Evolutionary conservation across 2,888 invertebrate genomes (phyloP).

Genomic region (Pachycephus smyrnensis): DNA sequence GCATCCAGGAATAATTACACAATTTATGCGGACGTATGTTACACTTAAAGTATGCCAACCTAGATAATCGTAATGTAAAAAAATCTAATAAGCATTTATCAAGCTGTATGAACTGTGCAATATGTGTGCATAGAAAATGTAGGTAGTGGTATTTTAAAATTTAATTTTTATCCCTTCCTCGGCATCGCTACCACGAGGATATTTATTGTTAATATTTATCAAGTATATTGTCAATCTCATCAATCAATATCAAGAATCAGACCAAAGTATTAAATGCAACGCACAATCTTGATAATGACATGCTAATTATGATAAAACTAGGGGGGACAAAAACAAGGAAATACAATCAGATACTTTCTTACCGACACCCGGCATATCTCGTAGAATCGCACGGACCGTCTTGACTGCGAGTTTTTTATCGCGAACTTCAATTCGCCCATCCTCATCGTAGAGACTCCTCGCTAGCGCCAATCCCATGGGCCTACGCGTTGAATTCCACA

Average conservation of each 20-base stretch:
- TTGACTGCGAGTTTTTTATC: slow-evolving; percentile 63
- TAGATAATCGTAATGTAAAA: neutral
- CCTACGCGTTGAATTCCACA: slow-evolving; percentile 59
- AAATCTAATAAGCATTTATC: neutral
- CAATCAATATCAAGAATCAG: too few species aligned
- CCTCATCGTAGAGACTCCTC: slow-evolving; percentile 56
- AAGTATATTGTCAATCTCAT: too few species aligned
- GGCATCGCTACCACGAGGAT: too few species aligned
- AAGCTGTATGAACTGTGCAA: neutral
- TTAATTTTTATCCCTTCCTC: too few species aligned
- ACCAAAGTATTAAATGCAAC: too few species aligned
- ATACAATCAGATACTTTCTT: slow-evolving; percentile 28
- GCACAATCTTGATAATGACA: too few species aligned
- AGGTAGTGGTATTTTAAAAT: too few species aligned
- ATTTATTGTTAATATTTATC: too few species aligned
- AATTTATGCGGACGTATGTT: neutral
- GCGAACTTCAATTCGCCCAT: slow-evolving; percentile 50
- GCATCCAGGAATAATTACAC: neutral
- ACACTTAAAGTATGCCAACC: too few species aligned
- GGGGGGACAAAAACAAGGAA: too few species aligned
- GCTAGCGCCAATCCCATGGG: slow-evolving; percentile 44
- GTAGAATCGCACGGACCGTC: slow-evolving; percentile 58
- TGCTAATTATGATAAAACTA: too few species aligned
- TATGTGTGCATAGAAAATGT: too few species aligned
- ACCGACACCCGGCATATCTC: slow-evolving; percentile 61